A percentile compares a stretch with the other conserved stretches of the same genome.
phyloP scores from a whole-genome alignment of 1,140 invertebrate genomes.

The Zelostemma sp. region DNA sequence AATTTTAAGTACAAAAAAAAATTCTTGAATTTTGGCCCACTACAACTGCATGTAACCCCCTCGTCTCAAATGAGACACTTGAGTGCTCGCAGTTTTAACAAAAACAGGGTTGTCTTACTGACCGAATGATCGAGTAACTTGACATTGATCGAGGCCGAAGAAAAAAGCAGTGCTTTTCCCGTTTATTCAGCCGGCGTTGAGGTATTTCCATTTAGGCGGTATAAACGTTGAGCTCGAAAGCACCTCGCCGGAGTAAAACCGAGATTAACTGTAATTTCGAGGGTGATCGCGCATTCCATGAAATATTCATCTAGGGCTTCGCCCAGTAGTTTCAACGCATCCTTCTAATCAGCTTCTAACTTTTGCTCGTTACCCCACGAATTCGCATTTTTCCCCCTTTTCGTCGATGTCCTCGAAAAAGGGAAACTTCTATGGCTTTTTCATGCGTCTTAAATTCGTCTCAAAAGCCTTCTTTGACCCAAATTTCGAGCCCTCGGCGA shows the following conservation, averaged over 20 bases:
- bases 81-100: neutral
- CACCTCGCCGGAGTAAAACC: slow-evolving; percentile 25
- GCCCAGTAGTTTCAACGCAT: slow-evolving; percentile 31
- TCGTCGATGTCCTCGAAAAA: no score
- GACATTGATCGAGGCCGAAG: slow-evolving; percentile 11
- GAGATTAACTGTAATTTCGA: slow-evolving; percentile 40
- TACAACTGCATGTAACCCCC: no score
- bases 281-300: slow-evolving; percentile 12
- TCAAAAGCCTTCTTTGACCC: neutral
- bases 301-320: slow-evolving; percentile 18
- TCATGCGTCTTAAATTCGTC: no score
- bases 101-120: slow-evolving; percentile 14
- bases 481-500: no score
- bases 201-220: slow-evolving; percentile 42
- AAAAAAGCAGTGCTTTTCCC: slow-evolving; percentile 17
- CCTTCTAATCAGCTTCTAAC: slow-evolving; percentile 24
- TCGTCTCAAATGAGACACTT: no score
- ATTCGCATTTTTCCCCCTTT: no score
- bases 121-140: slow-evolving; percentile 26
- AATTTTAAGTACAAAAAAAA: no score
- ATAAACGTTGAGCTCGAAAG: slow-evolving; percentile 31
- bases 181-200: slow-evolving; percentile 27
- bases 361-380: no score
- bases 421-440: no score
- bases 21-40: no score